Evolutionary conservation across 2,888 invertebrate genomes (phyloP).

Genomic region (Drosophila fulvimacula): DNA sequence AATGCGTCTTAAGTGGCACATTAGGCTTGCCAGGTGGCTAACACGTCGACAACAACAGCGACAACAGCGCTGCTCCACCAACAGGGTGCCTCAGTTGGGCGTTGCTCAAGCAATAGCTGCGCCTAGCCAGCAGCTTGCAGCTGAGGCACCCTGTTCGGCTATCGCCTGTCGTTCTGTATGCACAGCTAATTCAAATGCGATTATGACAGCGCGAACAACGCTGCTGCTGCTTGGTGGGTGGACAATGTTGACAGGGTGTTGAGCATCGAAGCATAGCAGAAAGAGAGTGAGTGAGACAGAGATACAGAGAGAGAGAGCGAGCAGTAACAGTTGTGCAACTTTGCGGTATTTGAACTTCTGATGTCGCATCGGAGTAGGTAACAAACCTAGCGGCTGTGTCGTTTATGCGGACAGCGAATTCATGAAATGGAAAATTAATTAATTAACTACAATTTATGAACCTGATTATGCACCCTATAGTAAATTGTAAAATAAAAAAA

Average conservation of each 20-base stretch:
- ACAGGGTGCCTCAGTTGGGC: constrained; percentile 45
- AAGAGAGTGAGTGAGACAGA: background rate
- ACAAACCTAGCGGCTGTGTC: constrained; percentile 24
- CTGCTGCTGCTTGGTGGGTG: constrained; percentile 24
- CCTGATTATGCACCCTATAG: too few relatives aligned
- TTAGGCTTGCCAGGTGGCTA: constrained; percentile 67
- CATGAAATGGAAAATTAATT: constrained; percentile 2
- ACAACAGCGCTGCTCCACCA: constrained; percentile 11
- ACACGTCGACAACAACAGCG: constrained; percentile 30
- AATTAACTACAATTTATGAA: too few relatives aligned
- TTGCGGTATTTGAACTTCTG: constrained; percentile 78
- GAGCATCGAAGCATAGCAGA: background rate
- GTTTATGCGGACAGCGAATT: constrained; percentile 48
- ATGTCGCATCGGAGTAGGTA: constrained; percentile 57
- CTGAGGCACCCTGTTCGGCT: constrained; percentile 57
- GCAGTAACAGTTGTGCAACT: constrained; percentile 51
- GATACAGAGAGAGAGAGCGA: background rate
- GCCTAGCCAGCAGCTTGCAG: background rate
- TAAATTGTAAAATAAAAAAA: too few relatives aligned
- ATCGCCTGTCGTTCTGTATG: constrained; percentile 60
- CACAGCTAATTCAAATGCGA: constrained; percentile 78
- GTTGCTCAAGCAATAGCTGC: background rate
- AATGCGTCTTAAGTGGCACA: constrained; percentile 78
- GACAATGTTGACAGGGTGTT: constrained; percentile 8
- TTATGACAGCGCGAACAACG: constrained; percentile 76